phyloP scores from a whole-genome alignment of 2,888 invertebrate genomes.

The Lycia hirtaria region DNA sequence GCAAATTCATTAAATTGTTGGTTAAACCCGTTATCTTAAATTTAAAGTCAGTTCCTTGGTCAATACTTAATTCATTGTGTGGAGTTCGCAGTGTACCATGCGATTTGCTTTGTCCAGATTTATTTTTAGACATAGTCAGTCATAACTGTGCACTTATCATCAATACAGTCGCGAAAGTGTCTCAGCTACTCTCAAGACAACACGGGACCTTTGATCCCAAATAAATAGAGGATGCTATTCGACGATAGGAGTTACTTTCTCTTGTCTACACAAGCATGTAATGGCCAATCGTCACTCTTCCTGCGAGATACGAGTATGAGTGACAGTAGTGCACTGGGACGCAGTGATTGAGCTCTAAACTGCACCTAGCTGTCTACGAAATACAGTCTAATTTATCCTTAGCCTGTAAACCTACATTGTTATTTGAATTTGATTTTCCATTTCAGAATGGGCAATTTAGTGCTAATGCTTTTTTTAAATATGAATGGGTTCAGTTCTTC shows the following conservation, averaged over 20 bases:
- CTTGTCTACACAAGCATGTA: slow-evolving; percentile 27
- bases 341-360: neutral
- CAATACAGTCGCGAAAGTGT: too few relatives aligned
- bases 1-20: too few relatives aligned
- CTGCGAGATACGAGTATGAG: slow-evolving; percentile 17
- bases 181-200: neutral
- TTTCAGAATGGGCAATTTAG: neutral
- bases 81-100: too few relatives aligned
- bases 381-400: neutral
- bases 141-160: too few relatives aligned
- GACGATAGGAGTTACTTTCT: slow-evolving; percentile 32
- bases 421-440: too few relatives aligned
- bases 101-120: too few relatives aligned
- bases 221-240: neutral
- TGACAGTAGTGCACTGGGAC: slow-evolving; percentile 52
- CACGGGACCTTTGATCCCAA: slow-evolving; percentile 3
- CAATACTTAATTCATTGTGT: too few relatives aligned
- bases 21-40: too few relatives aligned
- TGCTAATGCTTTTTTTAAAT: neutral
- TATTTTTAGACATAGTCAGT: too few relatives aligned
- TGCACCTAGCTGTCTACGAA: neutral
- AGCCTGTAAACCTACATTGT: too few relatives aligned
- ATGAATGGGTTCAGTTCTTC: too few relatives aligned
- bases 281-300: slow-evolving; percentile 14
- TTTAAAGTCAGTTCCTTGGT: too few relatives aligned